Conservation (phyloP, 2,113 vertebrate genomes). For the Meriones unguiculatus region DNA sequence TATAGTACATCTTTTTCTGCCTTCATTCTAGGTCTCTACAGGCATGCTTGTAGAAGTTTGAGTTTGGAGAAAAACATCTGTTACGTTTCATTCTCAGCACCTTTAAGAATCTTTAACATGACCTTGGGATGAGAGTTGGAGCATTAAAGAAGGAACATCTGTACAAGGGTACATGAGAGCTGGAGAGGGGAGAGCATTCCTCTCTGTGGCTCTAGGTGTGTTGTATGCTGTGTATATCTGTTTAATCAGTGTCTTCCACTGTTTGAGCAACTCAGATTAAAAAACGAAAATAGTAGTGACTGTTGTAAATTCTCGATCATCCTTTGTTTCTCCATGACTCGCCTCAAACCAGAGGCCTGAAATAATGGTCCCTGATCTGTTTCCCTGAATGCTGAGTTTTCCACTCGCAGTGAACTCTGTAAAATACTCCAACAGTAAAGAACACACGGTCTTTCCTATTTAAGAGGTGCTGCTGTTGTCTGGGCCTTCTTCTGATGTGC, state of each 20-base stretch:
- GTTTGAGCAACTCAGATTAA: conserved; percentile 5
- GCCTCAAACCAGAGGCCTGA: neutral
- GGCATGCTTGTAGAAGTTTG: neutral
- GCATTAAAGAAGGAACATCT: neutral
- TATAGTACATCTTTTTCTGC: neutral
- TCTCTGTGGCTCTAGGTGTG: neutral
- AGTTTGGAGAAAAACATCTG: neutral
- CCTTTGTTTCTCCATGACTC: neutral
- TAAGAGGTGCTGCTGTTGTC: neutral
- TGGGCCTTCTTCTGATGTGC: neutral
- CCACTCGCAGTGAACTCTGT: neutral
- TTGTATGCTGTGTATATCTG: neutral
- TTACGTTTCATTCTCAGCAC: neutral
- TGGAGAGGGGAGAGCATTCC: neutral
- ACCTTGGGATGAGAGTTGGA: neutral
- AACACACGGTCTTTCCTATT: neutral
- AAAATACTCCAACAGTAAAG: neutral
- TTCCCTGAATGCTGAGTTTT: neutral
- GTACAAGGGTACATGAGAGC: neutral
- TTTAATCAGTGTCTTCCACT: conserved; percentile 28
- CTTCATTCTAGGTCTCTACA: neutral
- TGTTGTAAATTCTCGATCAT: neutral
- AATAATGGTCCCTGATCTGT: neutral
- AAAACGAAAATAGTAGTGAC: neutral
- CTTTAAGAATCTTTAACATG: conserved; percentile 27